Evolutionary conservation across 2,888 invertebrate genomes (phyloP).

Genomic region (Catotricha subobsoleta): DNA sequence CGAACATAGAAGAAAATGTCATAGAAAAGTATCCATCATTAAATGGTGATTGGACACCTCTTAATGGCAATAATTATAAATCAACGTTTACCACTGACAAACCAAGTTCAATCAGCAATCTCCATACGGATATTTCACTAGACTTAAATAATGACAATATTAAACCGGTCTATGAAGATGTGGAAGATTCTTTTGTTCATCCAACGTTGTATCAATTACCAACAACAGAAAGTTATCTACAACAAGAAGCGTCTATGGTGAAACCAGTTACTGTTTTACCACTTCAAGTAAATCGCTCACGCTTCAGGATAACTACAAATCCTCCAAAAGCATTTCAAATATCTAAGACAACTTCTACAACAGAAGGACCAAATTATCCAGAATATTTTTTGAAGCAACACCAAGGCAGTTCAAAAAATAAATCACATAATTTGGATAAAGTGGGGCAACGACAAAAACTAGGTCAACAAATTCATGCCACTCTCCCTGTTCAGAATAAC

Average conservation of each 20-base stretch:
- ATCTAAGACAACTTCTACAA: background rate
- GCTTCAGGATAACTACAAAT: background rate
- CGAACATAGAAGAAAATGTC: background rate
- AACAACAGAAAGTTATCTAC: background rate
- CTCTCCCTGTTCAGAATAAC: no score
- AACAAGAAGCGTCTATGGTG: background rate
- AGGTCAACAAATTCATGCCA: no score
- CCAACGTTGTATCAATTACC: background rate
- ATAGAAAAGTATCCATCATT: background rate
- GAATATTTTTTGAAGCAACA: slow-evolving; percentile 4
- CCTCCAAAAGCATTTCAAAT: background rate
- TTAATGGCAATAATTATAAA: background rate
- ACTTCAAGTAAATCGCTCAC: background rate
- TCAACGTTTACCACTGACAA: background rate
- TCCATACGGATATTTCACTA: background rate
- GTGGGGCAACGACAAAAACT: no score
- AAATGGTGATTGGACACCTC: slow-evolving; percentile 2
- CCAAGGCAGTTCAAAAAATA: no score
- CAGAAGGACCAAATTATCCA: slow-evolving; percentile 5
- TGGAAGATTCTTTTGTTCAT: background rate
- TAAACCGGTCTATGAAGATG: background rate
- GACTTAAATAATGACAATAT: background rate
- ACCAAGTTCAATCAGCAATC: background rate
- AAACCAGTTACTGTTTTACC: background rate
- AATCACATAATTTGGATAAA: no score